Evolutionary conservation across 2,797 vertebrate species (phyloP).

Genomic region (Sternotherus odoratus): DNA sequence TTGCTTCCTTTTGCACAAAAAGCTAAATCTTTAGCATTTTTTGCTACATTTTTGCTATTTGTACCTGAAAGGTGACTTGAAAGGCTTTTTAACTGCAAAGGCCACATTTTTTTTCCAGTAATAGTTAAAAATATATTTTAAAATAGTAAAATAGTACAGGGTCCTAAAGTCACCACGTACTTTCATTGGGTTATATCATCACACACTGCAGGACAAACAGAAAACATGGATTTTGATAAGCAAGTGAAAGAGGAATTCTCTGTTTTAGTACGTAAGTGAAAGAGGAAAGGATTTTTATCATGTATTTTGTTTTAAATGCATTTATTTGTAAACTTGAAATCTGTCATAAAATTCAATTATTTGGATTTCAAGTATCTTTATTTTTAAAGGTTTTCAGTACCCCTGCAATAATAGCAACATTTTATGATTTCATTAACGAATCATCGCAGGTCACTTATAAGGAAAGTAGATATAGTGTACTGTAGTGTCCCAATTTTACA

Average conservation of each 20-base stretch:
- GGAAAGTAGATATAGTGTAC: too few species aligned
- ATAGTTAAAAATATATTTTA: background rate
- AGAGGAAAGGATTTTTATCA: background rate
- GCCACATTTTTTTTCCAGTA: background rate
- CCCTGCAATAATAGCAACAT: background rate
- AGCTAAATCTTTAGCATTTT: background rate
- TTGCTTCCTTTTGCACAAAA: background rate
- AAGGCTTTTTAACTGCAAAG: background rate
- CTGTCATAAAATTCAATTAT: background rate
- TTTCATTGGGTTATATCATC: background rate
- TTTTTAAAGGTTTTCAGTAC: background rate
- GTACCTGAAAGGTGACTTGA: background rate
- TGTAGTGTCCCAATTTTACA: background rate
- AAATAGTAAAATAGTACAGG: background rate
- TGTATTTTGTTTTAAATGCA: too few species aligned
- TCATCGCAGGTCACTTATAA: background rate
- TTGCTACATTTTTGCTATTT: background rate
- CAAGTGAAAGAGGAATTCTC: too few species aligned
- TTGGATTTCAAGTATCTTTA: background rate
- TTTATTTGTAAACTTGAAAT: too few species aligned
- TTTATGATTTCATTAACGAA: background rate
- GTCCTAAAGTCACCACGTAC: background rate
- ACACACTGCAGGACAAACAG: background rate
- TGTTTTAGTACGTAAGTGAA: too few species aligned
- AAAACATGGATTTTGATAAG: background rate